Evolutionary conservation across 2,888 invertebrate species (phyloP).

Genomic region (Anoplius nigerrimus): DNA sequence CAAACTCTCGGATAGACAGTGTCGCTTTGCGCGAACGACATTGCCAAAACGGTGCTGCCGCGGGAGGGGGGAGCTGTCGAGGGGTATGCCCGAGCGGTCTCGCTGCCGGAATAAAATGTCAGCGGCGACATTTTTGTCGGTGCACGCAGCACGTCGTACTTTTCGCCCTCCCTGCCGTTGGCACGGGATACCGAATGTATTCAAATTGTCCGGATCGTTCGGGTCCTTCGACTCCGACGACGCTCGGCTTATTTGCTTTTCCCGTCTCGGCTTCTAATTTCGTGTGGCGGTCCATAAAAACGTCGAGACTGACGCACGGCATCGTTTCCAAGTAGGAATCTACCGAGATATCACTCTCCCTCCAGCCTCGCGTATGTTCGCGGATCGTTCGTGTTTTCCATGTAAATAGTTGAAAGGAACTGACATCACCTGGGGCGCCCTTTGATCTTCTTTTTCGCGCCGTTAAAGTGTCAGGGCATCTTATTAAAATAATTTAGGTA

Average conservation of each 20-base stretch:
- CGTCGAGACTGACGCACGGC: slow-evolving; percentile 60
- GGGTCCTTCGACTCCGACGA: slow-evolving; percentile 3
- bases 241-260: not conserved
- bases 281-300: slow-evolving; percentile 65
- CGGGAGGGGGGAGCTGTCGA: slow-evolving; percentile 1
- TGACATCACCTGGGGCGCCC: slow-evolving; percentile 61
- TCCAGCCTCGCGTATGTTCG: slow-evolving; percentile 23
- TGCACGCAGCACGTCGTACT: too few relatives aligned
- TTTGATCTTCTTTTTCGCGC: slow-evolving; percentile 68
- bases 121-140: not conserved
- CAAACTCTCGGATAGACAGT: slow-evolving; percentile 48
- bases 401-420: slow-evolving; percentile 65
- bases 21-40: not conserved
- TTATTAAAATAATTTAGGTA: slow-evolving; percentile 68
- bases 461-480: slow-evolving; percentile 67
- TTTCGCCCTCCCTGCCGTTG: not conserved
- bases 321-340: slow-evolving; percentile 42
- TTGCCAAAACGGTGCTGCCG: not conserved
- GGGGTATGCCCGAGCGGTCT: not conserved
- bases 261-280: slow-evolving; percentile 62
- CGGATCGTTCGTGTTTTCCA: slow-evolving; percentile 51
- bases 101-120: not conserved
- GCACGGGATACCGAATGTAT: not conserved
- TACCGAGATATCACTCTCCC: slow-evolving; percentile 51
- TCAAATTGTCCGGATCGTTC: not conserved